Evolutionary conservation across 35 echinoderm and acorn worm species (phyloP).

Genomic region (Apostichopus californicus): DNA sequence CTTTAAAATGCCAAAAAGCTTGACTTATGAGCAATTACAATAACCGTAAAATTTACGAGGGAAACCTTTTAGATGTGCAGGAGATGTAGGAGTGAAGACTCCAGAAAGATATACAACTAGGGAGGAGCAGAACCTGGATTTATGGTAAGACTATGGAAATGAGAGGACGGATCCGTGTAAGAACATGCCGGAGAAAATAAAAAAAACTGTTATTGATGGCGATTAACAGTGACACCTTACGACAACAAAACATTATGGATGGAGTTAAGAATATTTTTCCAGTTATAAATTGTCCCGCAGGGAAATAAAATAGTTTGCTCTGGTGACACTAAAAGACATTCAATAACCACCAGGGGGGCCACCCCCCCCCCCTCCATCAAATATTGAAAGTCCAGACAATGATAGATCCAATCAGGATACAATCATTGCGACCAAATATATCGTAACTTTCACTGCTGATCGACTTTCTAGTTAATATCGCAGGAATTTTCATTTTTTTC

Average conservation of each 20-base stretch:
- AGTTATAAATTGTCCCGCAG: constrained; percentile 14
- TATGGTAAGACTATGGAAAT: constrained; percentile 37
- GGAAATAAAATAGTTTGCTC: constrained; percentile 27
- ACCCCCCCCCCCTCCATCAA: neutral
- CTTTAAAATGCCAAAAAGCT: constrained; percentile 32
- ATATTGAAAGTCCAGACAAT: neutral
- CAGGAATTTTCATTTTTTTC: neutral
- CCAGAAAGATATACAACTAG: constrained; percentile 24
- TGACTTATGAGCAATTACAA: constrained; percentile 55
- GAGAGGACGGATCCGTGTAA: neutral
- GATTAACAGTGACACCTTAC: constrained; percentile 22
- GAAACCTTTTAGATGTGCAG: constrained; percentile 39
- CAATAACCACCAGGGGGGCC: neutral
- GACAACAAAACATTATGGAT: constrained; percentile 41
- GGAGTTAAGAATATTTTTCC: constrained; percentile 40
- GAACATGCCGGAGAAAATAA: neutral
- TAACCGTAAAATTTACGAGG: constrained; percentile 46
- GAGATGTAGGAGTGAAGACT: constrained; percentile 8
- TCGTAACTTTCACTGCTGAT: neutral
- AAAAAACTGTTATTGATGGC: neutral
- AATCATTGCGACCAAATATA: neutral
- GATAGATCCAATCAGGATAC: neutral
- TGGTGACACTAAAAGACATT: constrained; percentile 7
- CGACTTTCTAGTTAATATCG: neutral
- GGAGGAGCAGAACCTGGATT: neutral